Evolutionary conservation across 2,113 vertebrate genomes (phyloP).

Genomic region (Parus major): DNA sequence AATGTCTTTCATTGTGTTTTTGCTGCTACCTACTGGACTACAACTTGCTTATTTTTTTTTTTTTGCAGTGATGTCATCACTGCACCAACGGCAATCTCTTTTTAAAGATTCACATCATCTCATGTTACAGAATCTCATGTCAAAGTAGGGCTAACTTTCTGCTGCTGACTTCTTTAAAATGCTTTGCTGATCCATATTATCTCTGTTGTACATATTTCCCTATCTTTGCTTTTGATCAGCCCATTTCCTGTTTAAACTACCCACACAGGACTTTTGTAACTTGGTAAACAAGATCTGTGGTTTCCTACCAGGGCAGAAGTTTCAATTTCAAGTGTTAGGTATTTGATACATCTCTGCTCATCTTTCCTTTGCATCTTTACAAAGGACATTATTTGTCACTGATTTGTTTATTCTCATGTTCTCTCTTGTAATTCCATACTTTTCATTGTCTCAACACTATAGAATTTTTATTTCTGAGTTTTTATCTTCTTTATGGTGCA

Average conservation of each 20-base stretch:
- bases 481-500: neutral
- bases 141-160: neutral
- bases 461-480: neutral
- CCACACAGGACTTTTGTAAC: slow-evolving; percentile 1
- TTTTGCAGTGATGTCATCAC: neutral
- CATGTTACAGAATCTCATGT: neutral
- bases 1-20: neutral
- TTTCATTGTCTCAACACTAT: neutral
- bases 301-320: slow-evolving; percentile 1
- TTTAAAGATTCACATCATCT: neutral
- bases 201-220: neutral
- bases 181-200: neutral
- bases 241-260: slow-evolving; percentile 54
- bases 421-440: neutral
- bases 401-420: neutral
- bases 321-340: neutral
- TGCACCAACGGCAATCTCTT: neutral
- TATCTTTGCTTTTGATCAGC: slow-evolving; percentile 47
- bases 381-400: neutral
- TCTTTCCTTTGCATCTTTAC: neutral
- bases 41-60: neutral
- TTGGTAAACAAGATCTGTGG: slow-evolving; percentile 42
- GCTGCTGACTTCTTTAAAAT: neutral
- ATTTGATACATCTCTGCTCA: neutral
- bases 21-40: neutral